Evolutionary conservation across 2,888 invertebrate species (phyloP).

Genomic region (Lepidochitona cinerea): DNA sequence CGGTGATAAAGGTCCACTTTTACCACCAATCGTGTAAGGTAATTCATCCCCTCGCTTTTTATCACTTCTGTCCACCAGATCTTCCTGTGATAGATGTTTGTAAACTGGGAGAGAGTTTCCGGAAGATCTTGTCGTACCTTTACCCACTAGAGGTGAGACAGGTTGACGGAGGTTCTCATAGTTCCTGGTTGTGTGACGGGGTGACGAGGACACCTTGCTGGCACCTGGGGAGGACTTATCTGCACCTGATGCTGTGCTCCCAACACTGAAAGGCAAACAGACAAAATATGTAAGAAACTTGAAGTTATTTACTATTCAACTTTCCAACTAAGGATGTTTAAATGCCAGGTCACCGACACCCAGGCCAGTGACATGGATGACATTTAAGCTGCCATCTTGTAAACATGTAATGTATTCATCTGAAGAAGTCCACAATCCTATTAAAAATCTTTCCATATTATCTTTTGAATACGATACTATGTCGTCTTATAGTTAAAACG

Average conservation of each 20-base stretch:
- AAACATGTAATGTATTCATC: too few relatives aligned
- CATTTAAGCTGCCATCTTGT: too few relatives aligned
- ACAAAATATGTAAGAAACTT: too few relatives aligned
- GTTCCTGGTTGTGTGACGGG: neutral
- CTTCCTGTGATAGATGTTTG: neutral
- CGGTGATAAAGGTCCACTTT: conserved; percentile 35
- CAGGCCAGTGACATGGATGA: too few relatives aligned
- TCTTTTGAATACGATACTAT: too few relatives aligned
- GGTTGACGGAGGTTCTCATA: neutral
- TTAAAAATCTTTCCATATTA: too few relatives aligned
- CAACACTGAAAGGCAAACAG: neutral
- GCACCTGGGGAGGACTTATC: neutral
- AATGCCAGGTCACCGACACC: too few relatives aligned
- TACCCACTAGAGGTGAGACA: too few relatives aligned
- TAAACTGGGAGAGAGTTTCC: neutral
- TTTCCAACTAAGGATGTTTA: too few relatives aligned
- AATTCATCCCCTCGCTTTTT: neutral
- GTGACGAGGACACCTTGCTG: neutral
- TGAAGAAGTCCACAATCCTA: too few relatives aligned
- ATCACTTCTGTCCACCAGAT: neutral
- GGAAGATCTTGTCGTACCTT: neutral
- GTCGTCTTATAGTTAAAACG: too few relatives aligned
- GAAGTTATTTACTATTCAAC: too few relatives aligned
- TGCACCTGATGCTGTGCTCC: neutral
- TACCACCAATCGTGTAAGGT: neutral